A percentile compares a stretch with the other conserved stretches of the same genome.
These are phyloP conservation scores for Stratiomys singularior DNA, from an alignment of 2,888 invertebrate species.

Conservation along the genomic window DNA sequence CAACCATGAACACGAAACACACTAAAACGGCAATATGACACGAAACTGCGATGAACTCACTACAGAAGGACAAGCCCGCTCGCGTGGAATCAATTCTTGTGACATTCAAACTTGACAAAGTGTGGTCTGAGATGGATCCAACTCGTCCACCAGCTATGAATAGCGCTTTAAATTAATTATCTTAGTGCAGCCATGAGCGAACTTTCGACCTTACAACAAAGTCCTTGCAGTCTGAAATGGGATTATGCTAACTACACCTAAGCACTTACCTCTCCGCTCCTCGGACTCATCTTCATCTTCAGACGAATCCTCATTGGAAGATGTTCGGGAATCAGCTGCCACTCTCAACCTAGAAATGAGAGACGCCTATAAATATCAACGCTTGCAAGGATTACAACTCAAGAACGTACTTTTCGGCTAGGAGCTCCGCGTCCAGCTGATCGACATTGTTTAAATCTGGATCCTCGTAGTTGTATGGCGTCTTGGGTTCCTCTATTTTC, in stretches of 20 bases:
- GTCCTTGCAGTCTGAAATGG: neutral
- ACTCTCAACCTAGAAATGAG: constrained; percentile 59
- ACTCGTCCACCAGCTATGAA: neutral
- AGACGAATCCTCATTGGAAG: constrained; percentile 68
- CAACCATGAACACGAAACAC: neutral
- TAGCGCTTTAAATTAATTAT: neutral
- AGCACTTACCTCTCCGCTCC: constrained; percentile 68
- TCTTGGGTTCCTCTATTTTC: constrained; percentile 98
- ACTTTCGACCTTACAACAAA: neutral
- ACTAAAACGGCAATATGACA: neutral
- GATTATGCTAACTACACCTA: neutral
- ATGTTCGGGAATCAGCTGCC: constrained; percentile 62
- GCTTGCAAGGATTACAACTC: neutral
- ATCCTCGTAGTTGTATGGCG: constrained; percentile 79
- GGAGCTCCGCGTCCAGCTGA: constrained; percentile 75
- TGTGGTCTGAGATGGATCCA: neutral
- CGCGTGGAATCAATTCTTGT: constrained; percentile 2
- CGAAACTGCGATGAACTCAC: neutral
- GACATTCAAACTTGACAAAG: neutral
- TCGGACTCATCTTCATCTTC: constrained; percentile 72
- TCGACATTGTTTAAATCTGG: constrained; percentile 69
- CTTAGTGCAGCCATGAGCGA: too few species aligned
- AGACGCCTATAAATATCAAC: neutral
- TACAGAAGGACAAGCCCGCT: neutral
- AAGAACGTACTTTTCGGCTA: constrained; percentile 78